These are phyloP conservation scores for Clytia hemisphaerica DNA, from an alignment of 30 jellyfish, hydroid and myxozoan species.

Conservation along the genomic window DNA sequence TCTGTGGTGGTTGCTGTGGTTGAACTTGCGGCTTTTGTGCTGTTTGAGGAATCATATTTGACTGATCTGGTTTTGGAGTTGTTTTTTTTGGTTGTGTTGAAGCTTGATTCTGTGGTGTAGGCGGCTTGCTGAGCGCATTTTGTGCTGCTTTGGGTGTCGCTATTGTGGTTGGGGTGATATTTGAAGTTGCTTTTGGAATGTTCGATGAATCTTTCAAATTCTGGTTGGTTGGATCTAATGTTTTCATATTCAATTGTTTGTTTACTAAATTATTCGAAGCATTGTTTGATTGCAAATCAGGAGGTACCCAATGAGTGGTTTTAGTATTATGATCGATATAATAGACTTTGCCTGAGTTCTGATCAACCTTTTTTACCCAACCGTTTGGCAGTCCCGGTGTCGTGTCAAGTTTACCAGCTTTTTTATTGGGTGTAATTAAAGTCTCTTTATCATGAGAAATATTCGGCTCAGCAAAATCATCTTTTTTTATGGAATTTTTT, in stretches of 20 bases:
- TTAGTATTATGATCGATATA: conserved; percentile 66
- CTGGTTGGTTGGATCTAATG: neutral
- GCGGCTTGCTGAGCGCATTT: neutral
- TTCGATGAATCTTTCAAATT: too few relatives aligned
- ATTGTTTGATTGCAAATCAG: conserved; percentile 33
- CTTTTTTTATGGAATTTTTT: too few relatives aligned
- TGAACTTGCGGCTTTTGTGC: too few relatives aligned
- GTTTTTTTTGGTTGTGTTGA: too few relatives aligned
- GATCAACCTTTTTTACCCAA: conserved; percentile 73
- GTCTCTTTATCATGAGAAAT: too few relatives aligned
- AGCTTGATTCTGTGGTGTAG: too few relatives aligned
- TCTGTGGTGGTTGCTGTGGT: too few relatives aligned
- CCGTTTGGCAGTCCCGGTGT: conserved; percentile 84
- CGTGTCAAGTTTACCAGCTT: conserved; percentile 17
- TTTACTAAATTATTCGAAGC: neutral
- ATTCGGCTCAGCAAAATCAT: too few relatives aligned
- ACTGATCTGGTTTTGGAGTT: too few relatives aligned
- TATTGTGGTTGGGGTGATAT: neutral
- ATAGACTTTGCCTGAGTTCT: conserved; percentile 60
- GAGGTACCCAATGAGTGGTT: conserved; percentile 89
- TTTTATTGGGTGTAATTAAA: too few relatives aligned
- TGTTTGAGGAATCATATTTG: too few relatives aligned
- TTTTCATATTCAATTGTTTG: neutral
- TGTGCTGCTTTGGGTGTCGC: conserved; percentile 19
- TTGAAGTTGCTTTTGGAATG: neutral